A percentile compares a stretch with the other conserved stretches of the same genome.
phyloP scores from a whole-genome alignment of 92 coral and sea anemone genomes.

The Galaxea fascicularis region DNA sequence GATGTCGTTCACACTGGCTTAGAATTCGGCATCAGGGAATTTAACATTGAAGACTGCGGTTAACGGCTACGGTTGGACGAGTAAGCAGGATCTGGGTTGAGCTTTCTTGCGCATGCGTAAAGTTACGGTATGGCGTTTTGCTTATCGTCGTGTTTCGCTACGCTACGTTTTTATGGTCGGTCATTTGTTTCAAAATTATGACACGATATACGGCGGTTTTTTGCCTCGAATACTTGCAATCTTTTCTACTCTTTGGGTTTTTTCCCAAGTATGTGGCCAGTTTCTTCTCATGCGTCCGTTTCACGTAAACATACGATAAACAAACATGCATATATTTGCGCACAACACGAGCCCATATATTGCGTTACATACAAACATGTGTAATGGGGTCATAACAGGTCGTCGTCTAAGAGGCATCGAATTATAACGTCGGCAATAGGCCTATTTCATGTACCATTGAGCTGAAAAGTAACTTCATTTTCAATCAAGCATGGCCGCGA shows the following conservation, averaged over 20 bases:
- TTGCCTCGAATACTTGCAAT: constrained; percentile 6
- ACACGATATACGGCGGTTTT: constrained; percentile 15
- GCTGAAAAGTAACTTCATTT: too few relatives aligned
- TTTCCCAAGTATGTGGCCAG: background rate
- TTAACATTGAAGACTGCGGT: constrained; percentile 8
- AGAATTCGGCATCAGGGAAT: background rate
- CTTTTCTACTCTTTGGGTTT: background rate
- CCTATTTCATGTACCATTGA: too few relatives aligned
- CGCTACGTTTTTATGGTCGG: constrained; percentile 10
- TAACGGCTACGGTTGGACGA: constrained; percentile 24
- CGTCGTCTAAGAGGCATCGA: too few relatives aligned
- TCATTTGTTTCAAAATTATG: constrained; percentile 15
- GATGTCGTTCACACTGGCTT: too few relatives aligned
- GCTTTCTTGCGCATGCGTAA: constrained; percentile 27
- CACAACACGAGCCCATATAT: background rate
- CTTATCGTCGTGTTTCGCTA: constrained; percentile 18
- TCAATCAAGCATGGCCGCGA: too few relatives aligned
- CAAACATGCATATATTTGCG: background rate
- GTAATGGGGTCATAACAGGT: too few relatives aligned
- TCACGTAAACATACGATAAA: background rate
- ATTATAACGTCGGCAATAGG: too few relatives aligned
- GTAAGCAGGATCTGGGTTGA: constrained; percentile 26
- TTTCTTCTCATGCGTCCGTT: background rate
- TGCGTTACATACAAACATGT: too few relatives aligned
- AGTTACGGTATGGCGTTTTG: background rate